phyloP scores from a whole-genome alignment of 2,113 vertebrate genomes.

The Austrofundulus limnaeus region DNA sequence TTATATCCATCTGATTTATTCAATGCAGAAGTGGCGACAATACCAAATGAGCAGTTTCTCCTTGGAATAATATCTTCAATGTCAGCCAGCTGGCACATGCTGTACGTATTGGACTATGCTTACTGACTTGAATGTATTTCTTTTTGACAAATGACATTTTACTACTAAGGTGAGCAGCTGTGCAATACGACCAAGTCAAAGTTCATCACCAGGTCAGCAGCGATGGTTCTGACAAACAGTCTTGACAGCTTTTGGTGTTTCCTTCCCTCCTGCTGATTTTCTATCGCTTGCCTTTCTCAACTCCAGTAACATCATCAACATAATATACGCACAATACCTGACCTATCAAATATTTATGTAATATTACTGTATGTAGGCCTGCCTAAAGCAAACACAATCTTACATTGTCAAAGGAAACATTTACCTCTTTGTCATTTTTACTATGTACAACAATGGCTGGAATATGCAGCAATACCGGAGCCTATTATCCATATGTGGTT shows the following conservation, averaged over 20 bases:
- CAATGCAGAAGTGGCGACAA: not conserved
- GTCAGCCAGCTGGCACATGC: conserved; percentile 2
- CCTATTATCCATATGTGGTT: conserved; percentile 55
- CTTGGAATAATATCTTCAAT: not conserved
- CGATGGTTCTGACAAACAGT: conserved; percentile 18
- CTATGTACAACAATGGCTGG: conserved; percentile 24
- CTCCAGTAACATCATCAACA: conserved; percentile 52
- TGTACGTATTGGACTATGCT: not conserved
- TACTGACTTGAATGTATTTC: conserved; percentile 1
- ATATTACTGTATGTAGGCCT: conserved; percentile 35
- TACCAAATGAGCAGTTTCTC: conserved; percentile 2
- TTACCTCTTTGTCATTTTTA: conserved; percentile 60
- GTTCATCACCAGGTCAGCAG: conserved; percentile 31
- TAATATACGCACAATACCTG: conserved; percentile 52
- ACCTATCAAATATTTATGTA: conserved; percentile 70
- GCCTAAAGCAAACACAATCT: conserved; percentile 42
- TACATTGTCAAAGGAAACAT: conserved; percentile 44
- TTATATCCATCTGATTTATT: conserved; percentile 16
- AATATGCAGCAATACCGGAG: conserved; percentile 14
- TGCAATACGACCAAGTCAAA: conserved; percentile 22
- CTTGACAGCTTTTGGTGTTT: conserved; percentile 10
- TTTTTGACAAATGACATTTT: not conserved
- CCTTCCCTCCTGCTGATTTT: conserved; percentile 12
- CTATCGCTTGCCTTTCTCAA: conserved; percentile 28
- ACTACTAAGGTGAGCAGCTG: conserved; percentile 9